Conservation (phyloP, 2,888 invertebrate species). For the Byasa hedistus region DNA sequence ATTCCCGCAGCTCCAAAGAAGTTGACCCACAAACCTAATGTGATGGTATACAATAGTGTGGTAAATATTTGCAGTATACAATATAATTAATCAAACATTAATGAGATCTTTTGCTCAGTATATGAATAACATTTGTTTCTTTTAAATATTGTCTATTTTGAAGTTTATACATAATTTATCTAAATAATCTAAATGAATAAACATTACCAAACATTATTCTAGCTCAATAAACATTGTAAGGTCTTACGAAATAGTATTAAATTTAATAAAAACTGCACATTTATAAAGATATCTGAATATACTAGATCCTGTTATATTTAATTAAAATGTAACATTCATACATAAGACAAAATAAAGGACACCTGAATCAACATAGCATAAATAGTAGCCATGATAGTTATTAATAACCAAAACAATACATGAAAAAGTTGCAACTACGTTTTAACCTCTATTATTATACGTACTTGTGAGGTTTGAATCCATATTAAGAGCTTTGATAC, state of each 20-base stretch:
- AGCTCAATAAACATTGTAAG: neutral
- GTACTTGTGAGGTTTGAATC: slow-evolving; percentile 60
- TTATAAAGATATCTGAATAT: neutral
- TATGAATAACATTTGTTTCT: too few species aligned
- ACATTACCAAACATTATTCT: neutral
- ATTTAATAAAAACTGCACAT: neutral
- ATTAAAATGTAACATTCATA: neutral
- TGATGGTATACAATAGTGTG: neutral
- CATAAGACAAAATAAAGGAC: neutral
- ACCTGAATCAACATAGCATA: neutral
- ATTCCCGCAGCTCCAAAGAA: slow-evolving; percentile 93
- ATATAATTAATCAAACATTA: neutral
- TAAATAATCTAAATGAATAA: neutral
- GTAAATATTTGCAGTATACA: neutral
- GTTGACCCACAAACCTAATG: slow-evolving; percentile 87
- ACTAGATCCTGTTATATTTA: neutral
- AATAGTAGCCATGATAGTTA: neutral
- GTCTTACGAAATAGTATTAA: neutral
- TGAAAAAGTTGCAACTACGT: neutral
- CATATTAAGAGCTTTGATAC: slow-evolving; percentile 50
- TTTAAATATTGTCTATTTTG: too few species aligned
- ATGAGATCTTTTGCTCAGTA: neutral
- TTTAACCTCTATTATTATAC: neutral
- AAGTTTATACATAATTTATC: too few species aligned
- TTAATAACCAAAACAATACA: slow-evolving; percentile 8